A percentile compares a stretch with the other conserved stretches of the same genome.
Evolutionary conservation across 1,140 invertebrate species (phyloP).

Genomic region (Cydia amplana): DNA sequence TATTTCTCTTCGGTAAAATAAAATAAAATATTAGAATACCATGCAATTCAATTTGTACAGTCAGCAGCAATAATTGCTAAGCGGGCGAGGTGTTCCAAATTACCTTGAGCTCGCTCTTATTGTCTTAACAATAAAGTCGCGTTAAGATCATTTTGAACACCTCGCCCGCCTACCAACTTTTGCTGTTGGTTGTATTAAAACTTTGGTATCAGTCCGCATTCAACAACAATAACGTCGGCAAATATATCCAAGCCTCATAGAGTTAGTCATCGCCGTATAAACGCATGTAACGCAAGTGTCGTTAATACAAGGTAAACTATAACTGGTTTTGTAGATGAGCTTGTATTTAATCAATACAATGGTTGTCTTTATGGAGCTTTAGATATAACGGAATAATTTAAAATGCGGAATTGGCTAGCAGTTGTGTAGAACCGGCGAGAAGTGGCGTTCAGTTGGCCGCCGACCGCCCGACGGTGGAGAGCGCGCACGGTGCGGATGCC

Average conservation of each 20-base stretch:
- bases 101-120: too few species aligned
- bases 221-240: neutral
- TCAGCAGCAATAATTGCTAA: too few species aligned
- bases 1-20: too few species aligned
- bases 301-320: conserved; percentile 4
- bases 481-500: conserved; percentile 60
- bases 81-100: too few species aligned
- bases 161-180: too few species aligned
- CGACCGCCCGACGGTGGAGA: conserved; percentile 66
- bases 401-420: conserved; percentile 75
- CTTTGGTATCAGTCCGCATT: too few species aligned
- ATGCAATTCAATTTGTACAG: too few species aligned
- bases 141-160: too few species aligned
- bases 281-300: neutral
- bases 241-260: neutral
- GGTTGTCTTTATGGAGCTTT: conserved; percentile 55
- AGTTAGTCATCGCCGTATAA: neutral
- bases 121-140: too few species aligned
- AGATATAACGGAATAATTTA: conserved; percentile 73
- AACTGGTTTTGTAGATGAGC: conserved; percentile 29
- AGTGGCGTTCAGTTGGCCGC: conserved; percentile 61
- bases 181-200: too few species aligned
- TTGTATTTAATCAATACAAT: conserved; percentile 31
- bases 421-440: conserved; percentile 56
- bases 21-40: too few species aligned